Base-by-base conservation (phyloP, 2,888 invertebrate genomes). In the Plebejus anna region DNA sequence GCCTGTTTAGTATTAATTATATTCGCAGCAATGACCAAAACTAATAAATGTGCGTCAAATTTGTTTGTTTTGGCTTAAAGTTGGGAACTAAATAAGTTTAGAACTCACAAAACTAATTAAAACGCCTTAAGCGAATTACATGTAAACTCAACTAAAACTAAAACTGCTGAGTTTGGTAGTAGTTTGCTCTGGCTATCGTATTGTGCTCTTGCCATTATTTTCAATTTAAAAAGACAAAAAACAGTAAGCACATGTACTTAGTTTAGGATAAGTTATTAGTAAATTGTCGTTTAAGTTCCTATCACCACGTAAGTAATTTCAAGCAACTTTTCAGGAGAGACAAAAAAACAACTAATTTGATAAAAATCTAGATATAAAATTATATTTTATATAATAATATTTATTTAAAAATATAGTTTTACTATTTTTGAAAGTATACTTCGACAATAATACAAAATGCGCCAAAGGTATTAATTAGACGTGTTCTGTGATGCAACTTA, bases 31-130 rank as follows among this genome's bases (percentile, higher is more conserved):
- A 55, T 73, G 55, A 73, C 51, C 51, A 36, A 73, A 73, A 55
- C 47, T 73, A 73, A 55, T 73, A 73, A 55, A 73, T 55, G 73
- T 16, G 55, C 73, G 73, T 73, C 72, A 73, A 73, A 73, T 73
- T 73, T 73, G 73, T 73, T 73, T 73, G 55, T 55, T 73, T 73
- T 55, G 73, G 73, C 32, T 32, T 55, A 32, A 32, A 55, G 73
- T 73, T 73, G 28, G 51, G 51, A 73, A 55, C 73, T 55, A 36
- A 55, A 73, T 32, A 73, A 55, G 73, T 73, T 73, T 73, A 51
- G 32, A 73, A 73, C 73, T 73, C 73, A 55, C 73, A 73, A 73
- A 73, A 73, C 73, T 73, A 73, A 73, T 73, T 73, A 73, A 73
- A 73, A 73, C 73, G 55, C 73, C 55, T 73, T 55, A 55, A 73